Evolutionary conservation across 2,797 vertebrate species (phyloP).

Genomic region (Characodon lateralis): DNA sequence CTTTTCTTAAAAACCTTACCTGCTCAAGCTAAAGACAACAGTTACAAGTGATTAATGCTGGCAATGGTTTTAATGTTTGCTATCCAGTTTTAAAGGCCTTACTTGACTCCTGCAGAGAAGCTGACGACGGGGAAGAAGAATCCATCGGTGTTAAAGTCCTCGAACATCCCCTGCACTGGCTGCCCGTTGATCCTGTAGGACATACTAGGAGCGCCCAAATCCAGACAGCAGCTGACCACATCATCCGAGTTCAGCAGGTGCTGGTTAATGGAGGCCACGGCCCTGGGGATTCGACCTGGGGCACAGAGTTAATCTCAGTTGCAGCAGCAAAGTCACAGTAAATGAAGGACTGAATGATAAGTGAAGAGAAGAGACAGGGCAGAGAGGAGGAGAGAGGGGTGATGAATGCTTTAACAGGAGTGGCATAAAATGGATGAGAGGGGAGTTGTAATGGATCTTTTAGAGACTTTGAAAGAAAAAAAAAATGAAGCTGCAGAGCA

Average conservation of each 20-base stretch:
- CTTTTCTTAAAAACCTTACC: not conserved
- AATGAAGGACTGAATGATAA: slow-evolving; percentile 59
- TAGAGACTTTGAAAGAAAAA: slow-evolving; percentile 26
- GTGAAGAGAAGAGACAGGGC: slow-evolving; percentile 19
- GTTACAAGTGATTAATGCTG: not conserved
- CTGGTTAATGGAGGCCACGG: slow-evolving; percentile 96
- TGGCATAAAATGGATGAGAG: slow-evolving; percentile 25
- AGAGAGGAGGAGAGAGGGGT: slow-evolving; percentile 19
- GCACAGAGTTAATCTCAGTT: slow-evolving; percentile 49
- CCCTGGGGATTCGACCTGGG: slow-evolving; percentile 91
- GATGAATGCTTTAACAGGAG: slow-evolving; percentile 37
- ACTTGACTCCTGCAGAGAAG: slow-evolving; percentile 99
- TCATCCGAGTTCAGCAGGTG: slow-evolving; percentile 95
- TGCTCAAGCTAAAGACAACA: not conserved
- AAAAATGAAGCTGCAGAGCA: slow-evolving; percentile 7
- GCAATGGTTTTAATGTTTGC: slow-evolving; percentile 3
- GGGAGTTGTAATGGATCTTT: slow-evolving; percentile 29
- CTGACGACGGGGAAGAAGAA: slow-evolving; percentile 98
- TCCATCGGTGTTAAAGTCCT: slow-evolving; percentile 95
- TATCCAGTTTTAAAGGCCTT: slow-evolving; percentile 69
- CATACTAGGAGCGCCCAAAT: slow-evolving; percentile 96
- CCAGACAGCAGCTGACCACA: slow-evolving; percentile 97
- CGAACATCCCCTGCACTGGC: slow-evolving; percentile 99
- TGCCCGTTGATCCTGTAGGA: slow-evolving; percentile 99
- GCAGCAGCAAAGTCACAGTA: slow-evolving; percentile 57